Base-by-base conservation (phyloP, 2,888 invertebrate species). In the Monochamus alternatus region DNA sequence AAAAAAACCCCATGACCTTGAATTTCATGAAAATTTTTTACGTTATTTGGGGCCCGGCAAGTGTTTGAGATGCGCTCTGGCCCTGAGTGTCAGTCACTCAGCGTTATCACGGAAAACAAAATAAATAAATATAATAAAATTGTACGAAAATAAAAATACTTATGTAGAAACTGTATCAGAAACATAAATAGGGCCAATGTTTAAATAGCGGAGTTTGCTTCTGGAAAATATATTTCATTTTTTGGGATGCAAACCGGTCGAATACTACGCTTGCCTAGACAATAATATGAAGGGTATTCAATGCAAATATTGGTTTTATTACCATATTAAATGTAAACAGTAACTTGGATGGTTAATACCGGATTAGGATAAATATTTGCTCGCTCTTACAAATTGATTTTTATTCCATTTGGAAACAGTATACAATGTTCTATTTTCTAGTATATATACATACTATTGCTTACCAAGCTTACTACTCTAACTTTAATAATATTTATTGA, bases 271-370 rank as follows among this genome's bases (percentile, higher is more conserved):
- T 1, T n/a, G 59, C 43, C 38, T 59, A 68, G 38, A 68, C 55
- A 43, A 43, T 52, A 58, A 32, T 68, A 38, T 22, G 38, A 59
- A 52, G 58, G 22, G 51, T 14, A 59, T 38, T 58, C 10, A 10
- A 59, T 30, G 60, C 51, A 76, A 78, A 78, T 78, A 76, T 78
- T 78, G 63, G 70, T 75, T 78, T 75, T 76, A 76, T 76, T 76
- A 75, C 75, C 55, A 73, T 78, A 78, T 78, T 76, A 78, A 78
- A 76, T 51, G 75, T 73, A 76, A 76, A 78, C 76, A 78, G 38
- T 38, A 68, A 68, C 30, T 63, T 65, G 75, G 78, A 74, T 59
- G 72, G 73, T 75, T 75, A 75, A 75, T 73, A 75, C 74, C 63
- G 71, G 75, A 55, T 78, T 66, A 58, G n/a, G 66, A 73, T 75